These are phyloP conservation scores for Piscicola geometra DNA, from an alignment of 2,888 invertebrate genomes.

Conservation along the genomic window DNA sequence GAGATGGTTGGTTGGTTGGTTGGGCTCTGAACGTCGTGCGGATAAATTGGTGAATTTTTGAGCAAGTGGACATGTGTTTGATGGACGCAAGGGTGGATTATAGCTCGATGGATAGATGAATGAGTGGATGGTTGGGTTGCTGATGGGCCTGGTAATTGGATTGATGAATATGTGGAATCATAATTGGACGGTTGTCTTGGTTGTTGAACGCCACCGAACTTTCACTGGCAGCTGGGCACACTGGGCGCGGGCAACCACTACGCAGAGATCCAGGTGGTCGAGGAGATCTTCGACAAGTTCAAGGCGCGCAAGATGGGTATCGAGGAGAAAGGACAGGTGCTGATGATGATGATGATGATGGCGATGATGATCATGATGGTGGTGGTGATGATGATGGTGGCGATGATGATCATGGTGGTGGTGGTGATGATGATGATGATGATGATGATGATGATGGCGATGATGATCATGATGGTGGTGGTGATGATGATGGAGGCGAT, in stretches of 20 bases:
- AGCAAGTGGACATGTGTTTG: no score
- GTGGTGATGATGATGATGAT: constrained; percentile 14
- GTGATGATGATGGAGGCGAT: constrained; percentile 2
- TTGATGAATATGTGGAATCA: no score
- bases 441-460: constrained; percentile 7
- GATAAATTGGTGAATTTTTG: no score
- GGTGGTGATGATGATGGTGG: not conserved
- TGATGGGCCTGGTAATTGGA: no score
- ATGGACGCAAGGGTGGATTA: no score
- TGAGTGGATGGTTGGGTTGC: no score
- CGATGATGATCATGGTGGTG: not conserved
- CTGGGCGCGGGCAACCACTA: constrained; percentile 95
- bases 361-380: constrained; percentile 6
- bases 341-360: not conserved
- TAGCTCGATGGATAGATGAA: no score
- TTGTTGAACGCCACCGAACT: no score
- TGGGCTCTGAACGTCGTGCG: no score
- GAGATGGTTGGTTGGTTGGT: no score
- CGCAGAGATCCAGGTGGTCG: constrained; percentile 97
- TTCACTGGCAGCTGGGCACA: constrained; percentile 77
- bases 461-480: constrained; percentile 4
- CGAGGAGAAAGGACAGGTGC: constrained; percentile 70
- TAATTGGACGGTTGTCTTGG: no score
- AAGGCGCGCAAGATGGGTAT: constrained; percentile 98
- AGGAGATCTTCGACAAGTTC: constrained; percentile 94